Conservation (phyloP, 2,797 vertebrate genomes). For the Liasis olivaceus region DNA sequence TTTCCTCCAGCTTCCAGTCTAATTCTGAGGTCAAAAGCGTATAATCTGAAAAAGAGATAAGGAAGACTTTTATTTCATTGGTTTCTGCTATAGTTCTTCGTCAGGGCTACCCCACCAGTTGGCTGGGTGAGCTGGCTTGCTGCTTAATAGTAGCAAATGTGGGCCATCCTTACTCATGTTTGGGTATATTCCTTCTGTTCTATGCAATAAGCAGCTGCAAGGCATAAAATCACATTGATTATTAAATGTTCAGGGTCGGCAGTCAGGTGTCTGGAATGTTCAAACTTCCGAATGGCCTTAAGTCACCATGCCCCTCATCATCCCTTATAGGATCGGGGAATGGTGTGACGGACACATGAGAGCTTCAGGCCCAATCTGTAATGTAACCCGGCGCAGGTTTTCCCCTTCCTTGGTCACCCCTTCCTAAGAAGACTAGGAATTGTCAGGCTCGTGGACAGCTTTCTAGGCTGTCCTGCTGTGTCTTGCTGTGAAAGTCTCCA, state of each 20-base stretch:
- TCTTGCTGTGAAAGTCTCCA: slow-evolving; percentile 4
- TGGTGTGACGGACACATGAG: not conserved
- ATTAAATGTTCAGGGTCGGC: not conserved
- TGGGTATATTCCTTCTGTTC: not conserved
- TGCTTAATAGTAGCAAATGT: not conserved
- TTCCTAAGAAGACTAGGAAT: slow-evolving; percentile 3
- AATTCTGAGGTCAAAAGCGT: not conserved
- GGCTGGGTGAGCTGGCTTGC: not conserved
- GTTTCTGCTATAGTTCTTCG: not conserved
- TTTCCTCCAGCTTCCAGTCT: too few relatives aligned
- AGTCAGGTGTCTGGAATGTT: not conserved
- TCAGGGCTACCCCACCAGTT: not conserved
- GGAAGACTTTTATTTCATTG: not conserved
- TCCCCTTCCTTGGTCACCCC: not conserved
- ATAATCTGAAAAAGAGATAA: not conserved
- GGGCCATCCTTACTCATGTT: not conserved
- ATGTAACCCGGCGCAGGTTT: not conserved
- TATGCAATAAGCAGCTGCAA: not conserved
- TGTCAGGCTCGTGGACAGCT: not conserved
- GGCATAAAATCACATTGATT: not conserved
- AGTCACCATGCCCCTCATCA: too few relatives aligned
- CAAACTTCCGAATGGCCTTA: not conserved
- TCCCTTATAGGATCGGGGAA: not conserved
- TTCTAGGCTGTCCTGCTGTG: not conserved
- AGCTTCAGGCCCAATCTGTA: not conserved